Evolutionary conservation across 2,888 invertebrate genomes (phyloP).

Genomic region (Spisula subtruncata): DNA sequence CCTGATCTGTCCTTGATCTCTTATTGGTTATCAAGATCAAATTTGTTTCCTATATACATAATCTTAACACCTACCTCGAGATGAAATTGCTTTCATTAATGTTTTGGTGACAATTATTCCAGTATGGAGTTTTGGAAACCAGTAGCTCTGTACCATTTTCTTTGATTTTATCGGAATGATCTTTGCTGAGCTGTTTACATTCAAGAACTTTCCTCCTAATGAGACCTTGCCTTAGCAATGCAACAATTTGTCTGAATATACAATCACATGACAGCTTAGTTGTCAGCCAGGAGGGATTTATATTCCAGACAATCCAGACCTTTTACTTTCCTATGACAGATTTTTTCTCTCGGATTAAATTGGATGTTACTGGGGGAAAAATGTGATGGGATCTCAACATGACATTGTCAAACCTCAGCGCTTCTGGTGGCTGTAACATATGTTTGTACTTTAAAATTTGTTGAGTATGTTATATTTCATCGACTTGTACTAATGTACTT

Average conservation of each 20-base stretch:
- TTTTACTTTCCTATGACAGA: constrained; percentile 31
- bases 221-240: background rate
- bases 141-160: background rate
- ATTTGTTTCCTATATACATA: too few relatives aligned
- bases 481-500: background rate
- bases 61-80: too few relatives aligned
- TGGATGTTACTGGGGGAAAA: background rate
- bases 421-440: background rate
- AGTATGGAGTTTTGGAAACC: background rate
- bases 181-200: background rate
- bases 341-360: constrained; percentile 17
- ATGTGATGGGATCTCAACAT: constrained; percentile 11
- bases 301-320: constrained; percentile 35
- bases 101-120: too few relatives aligned
- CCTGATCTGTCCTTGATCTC: too few relatives aligned
- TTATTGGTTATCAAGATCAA: too few relatives aligned
- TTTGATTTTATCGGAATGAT: background rate
- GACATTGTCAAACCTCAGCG: constrained; percentile 10
- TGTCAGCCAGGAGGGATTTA: constrained; percentile 21
- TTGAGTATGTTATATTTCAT: constrained; percentile 3
- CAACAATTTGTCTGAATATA: constrained; percentile 22
- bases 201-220: background rate
- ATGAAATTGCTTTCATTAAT: too few relatives aligned
- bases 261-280: constrained; percentile 19
- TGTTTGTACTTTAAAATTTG: constrained; percentile 3